A percentile compares a stretch with the other conserved stretches of the same genome.
Evolutionary conservation across 2,888 invertebrate species (phyloP).

Genomic region (Troides aeacus): DNA sequence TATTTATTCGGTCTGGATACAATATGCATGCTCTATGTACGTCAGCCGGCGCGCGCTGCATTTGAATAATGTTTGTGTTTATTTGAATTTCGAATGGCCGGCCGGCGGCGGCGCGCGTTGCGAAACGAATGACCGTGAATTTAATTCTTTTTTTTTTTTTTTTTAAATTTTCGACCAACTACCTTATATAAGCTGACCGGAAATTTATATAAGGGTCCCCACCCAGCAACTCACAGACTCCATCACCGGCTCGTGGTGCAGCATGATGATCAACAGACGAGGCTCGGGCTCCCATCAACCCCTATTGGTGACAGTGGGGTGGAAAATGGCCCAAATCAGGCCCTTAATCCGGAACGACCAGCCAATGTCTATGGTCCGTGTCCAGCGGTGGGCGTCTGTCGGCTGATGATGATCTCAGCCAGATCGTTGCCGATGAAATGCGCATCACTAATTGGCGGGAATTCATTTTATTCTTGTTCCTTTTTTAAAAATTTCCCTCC

Average conservation of each 20-base stretch:
- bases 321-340: too few species aligned
- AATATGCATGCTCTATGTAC: slow-evolving; percentile 41
- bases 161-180: neutral
- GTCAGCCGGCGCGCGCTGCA: slow-evolving; percentile 34
- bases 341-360: too few species aligned
- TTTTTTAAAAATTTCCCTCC: neutral
- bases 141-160: neutral
- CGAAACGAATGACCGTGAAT: slow-evolving; percentile 28
- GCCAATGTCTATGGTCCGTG: too few species aligned
- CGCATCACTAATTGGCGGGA: slow-evolving; percentile 22
- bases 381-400: too few species aligned
- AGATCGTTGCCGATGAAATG: neutral
- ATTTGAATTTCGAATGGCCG: slow-evolving; percentile 30
- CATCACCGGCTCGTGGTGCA: too few species aligned
- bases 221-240: too few species aligned
- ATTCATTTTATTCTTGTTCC: neutral
- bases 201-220: too few species aligned
- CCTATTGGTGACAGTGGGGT: too few species aligned
- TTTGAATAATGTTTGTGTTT: slow-evolving; percentile 37
- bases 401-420: too few species aligned
- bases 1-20: slow-evolving; percentile 37
- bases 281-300: too few species aligned
- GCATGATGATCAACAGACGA: too few species aligned
- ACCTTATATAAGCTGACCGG: too few species aligned
- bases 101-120: slow-evolving; percentile 12